Conservation (phyloP, 2,888 invertebrate genomes). For the Phyto melanocephala region DNA sequence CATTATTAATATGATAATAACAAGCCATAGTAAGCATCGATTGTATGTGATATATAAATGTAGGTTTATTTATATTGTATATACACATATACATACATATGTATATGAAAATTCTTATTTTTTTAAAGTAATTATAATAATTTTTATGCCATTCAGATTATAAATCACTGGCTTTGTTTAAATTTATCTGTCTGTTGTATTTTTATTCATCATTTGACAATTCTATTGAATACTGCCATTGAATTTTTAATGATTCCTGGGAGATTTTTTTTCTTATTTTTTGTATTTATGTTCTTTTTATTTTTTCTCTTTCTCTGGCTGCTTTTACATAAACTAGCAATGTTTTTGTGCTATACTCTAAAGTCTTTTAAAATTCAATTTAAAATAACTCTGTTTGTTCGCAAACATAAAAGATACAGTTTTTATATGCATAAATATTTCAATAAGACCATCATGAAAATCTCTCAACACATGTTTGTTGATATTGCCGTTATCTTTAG, state of each 20-base stretch:
- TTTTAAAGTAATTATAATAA: too few species aligned
- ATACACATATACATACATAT: neutral
- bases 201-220: conserved; percentile 31
- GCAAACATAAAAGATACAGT: neutral
- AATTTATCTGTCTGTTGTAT: neutral
- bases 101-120: too few species aligned
- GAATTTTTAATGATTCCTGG: conserved; percentile 51
- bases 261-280: conserved; percentile 3
- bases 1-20: too few species aligned
- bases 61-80: too few species aligned
- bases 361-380: conserved; percentile 46
- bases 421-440: conserved; percentile 16
- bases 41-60: too few species aligned
- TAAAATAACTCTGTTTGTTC: neutral
- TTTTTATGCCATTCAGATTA: neutral
- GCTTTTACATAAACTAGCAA: neutral
- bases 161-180: conserved; percentile 20
- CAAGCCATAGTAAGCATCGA: too few species aligned
- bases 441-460: conserved; percentile 41
- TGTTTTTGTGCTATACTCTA: neutral
- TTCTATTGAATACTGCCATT: conserved; percentile 48
- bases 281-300: neutral
- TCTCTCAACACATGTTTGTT: conserved; percentile 27
- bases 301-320: neutral
- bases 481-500: neutral